A percentile compares a stretch with the other conserved stretches of the same genome.
These are phyloP conservation scores for Elachura formosa DNA, from an alignment of 2,113 vertebrate species.

Conservation along the genomic window DNA sequence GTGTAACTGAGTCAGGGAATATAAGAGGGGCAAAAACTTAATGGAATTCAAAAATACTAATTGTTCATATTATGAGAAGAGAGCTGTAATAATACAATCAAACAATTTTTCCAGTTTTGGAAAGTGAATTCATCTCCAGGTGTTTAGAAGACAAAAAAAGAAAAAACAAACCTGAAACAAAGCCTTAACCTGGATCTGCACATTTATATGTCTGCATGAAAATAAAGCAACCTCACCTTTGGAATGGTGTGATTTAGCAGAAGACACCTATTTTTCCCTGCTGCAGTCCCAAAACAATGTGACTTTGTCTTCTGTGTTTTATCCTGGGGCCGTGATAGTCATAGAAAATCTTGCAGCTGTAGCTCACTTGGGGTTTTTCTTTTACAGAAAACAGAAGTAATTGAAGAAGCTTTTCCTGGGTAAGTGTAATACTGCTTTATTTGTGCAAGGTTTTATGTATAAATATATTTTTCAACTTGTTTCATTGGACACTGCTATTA, in stretches of 20 bases:
- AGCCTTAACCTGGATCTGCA: neutral
- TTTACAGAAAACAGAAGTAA: conserved; percentile 93
- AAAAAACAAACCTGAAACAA: neutral
- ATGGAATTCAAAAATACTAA: neutral
- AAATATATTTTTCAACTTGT: neutral
- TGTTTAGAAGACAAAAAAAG: neutral
- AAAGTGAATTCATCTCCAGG: neutral
- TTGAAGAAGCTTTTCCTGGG: conserved; percentile 98
- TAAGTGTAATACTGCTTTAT: conserved; percentile 61
- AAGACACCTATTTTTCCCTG: neutral
- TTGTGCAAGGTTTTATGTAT: neutral
- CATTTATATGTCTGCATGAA: neutral
- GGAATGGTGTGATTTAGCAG: neutral
- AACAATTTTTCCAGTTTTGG: neutral
- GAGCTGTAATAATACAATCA: rapidly evolving
- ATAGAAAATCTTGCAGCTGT: neutral
- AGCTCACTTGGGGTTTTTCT: neutral
- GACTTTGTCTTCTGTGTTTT: neutral
- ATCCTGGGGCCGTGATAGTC: neutral
- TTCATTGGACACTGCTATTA: neutral
- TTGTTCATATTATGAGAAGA: neutral
- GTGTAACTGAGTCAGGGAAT: neutral
- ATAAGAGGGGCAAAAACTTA: neutral
- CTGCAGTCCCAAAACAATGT: neutral
- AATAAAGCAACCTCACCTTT: neutral